Evolutionary conservation across 2,113 vertebrate species (phyloP).

Genomic region (Brienomyrus longianalis): DNA sequence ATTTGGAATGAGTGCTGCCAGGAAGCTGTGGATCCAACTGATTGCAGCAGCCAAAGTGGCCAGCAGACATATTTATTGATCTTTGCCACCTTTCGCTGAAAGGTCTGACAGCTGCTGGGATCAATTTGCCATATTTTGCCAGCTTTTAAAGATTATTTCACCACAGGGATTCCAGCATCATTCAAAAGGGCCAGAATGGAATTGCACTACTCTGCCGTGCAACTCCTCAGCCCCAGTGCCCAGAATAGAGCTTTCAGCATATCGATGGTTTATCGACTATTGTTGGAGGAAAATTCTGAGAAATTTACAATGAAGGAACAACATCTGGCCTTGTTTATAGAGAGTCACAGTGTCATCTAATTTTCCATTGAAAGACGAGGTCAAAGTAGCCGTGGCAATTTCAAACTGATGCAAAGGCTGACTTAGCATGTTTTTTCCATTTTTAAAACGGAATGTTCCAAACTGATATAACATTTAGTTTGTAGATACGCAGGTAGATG

Average conservation of each 20-base stretch:
- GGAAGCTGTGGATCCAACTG: not conserved
- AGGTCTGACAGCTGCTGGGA: not conserved
- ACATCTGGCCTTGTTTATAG: not conserved
- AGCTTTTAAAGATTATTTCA: not conserved
- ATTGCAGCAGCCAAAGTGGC: not conserved
- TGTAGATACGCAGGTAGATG: no score
- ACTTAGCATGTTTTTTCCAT: not conserved
- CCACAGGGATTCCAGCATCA: not conserved
- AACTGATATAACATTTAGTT: no score
- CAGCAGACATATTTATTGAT: conserved; percentile 1
- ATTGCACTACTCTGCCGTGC: not conserved
- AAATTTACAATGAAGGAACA: not conserved
- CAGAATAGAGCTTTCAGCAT: not conserved
- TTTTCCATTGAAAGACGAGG: not conserved
- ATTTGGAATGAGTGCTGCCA: not conserved
- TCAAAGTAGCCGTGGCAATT: not conserved
- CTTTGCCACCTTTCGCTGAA: not conserved
- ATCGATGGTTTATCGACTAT: not conserved
- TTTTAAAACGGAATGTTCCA: no score
- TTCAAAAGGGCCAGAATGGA: not conserved
- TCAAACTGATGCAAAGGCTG: not conserved
- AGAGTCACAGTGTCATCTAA: not conserved
- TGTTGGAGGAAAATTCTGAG: not conserved
- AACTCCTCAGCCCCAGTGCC: not conserved
- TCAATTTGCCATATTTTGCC: not conserved